Evolutionary conservation across 2,113 vertebrate genomes (phyloP).

Genomic region (Cavia porcellus): DNA sequence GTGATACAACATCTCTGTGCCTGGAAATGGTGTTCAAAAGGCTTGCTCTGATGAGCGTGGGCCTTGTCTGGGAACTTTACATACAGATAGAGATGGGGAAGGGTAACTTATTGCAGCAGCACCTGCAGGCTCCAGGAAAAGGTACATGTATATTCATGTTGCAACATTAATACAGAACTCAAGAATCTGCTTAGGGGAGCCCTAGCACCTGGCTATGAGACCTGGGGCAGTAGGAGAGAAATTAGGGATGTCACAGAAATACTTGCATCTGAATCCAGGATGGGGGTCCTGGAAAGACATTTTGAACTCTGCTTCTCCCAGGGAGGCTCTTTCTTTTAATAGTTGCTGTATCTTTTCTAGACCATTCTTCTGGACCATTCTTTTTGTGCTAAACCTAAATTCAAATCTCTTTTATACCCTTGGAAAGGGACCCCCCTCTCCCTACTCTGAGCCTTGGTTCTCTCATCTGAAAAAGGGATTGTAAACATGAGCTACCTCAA

Average conservation of each 20-base stretch:
- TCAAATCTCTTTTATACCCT: conserved; percentile 4
- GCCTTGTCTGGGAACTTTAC: neutral
- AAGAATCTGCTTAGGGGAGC: neutral
- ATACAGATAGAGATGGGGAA: neutral
- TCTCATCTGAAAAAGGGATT: neutral
- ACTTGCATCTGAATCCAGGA: neutral
- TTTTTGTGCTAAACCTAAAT: conserved; percentile 36
- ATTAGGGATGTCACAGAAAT: neutral
- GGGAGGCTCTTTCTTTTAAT: conserved; percentile 2
- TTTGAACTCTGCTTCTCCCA: neutral
- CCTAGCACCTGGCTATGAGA: neutral
- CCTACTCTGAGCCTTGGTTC: neutral
- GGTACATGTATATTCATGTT: no score
- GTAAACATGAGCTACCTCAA: conserved; percentile 54
- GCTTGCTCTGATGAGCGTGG: neutral
- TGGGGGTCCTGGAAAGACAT: neutral
- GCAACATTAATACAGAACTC: neutral
- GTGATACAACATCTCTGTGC: neutral
- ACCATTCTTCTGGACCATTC: neutral
- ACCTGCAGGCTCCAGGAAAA: neutral
- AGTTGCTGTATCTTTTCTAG: neutral
- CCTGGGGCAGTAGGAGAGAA: neutral
- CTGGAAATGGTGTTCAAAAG: neutral
- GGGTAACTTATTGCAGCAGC: neutral
- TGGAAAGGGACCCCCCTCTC: neutral